phyloP scores from a whole-genome alignment of 2,797 vertebrate genomes.

The Stomatorhinus walkeri region DNA sequence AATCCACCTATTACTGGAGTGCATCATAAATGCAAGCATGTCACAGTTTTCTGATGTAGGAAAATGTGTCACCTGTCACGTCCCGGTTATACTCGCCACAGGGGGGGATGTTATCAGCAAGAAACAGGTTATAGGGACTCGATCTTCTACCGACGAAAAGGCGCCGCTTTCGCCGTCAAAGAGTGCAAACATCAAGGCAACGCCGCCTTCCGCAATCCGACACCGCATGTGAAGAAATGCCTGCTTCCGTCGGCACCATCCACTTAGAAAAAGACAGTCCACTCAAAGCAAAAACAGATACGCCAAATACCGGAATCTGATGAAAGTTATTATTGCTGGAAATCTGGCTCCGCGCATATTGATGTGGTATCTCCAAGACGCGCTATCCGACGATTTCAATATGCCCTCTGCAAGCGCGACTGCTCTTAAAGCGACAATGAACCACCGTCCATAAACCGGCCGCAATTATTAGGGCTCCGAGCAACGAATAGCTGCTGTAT shows the following conservation, averaged over 20 bases:
- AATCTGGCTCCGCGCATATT: not conserved
- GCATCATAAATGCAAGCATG: conserved; percentile 1
- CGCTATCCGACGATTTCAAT: not conserved
- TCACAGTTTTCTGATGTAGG: not conserved
- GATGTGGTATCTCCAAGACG: not conserved
- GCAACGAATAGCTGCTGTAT: not conserved
- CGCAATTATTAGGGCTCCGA: not conserved
- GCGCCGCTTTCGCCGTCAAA: not conserved
- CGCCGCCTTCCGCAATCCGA: not conserved
- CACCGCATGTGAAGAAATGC: not conserved
- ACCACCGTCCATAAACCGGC: not conserved
- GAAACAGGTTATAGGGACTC: not conserved
- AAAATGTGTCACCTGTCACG: not conserved
- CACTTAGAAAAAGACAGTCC: not conserved
- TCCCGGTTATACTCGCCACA: not conserved
- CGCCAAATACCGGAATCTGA: not conserved
- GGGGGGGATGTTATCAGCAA: not conserved
- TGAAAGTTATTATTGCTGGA: not conserved
- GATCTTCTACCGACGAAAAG: not conserved
- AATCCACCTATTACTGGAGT: not conserved
- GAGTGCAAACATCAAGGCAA: not conserved
- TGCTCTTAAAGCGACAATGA: conserved; percentile 4
- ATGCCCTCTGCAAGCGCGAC: not conserved
- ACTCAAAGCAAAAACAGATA: not conserved
- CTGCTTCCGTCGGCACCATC: not conserved